Percentiles rank a stretch among this genome's conserved stretches.
These are phyloP conservation scores for Coreoperca whiteheadi DNA, from an alignment of 2,113 vertebrate species.

Conservation along the genomic window DNA sequence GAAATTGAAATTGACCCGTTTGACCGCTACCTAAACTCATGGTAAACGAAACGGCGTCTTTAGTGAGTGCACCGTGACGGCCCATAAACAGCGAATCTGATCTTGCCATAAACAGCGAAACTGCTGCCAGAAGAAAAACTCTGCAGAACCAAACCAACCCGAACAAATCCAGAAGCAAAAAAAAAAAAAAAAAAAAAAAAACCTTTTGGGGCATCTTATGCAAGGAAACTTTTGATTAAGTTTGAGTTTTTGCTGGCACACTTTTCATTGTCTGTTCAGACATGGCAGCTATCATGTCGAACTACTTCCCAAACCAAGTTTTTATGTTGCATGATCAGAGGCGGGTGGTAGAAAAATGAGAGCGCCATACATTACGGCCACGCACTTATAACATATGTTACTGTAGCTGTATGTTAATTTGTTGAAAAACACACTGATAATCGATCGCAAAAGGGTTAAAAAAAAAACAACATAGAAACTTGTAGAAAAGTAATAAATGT, in stretches of 20 bases:
- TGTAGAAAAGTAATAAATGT: not conserved
- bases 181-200: no score
- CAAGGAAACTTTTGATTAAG: conserved; percentile 35
- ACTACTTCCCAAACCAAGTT: conserved; percentile 6
- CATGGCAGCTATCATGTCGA: conserved; percentile 2
- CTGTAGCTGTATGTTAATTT: not conserved
- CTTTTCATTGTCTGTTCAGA: conserved; percentile 20
- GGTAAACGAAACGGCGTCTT: conserved; percentile 69
- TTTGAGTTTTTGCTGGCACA: not conserved
- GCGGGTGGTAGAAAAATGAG: not conserved
- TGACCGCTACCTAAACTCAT: conserved; percentile 67
- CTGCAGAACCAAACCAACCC: conserved; percentile 7
- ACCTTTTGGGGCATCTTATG: not conserved
- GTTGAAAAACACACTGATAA: no score
- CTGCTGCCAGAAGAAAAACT: conserved; percentile 45
- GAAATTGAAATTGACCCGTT: conserved; percentile 61
- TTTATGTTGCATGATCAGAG: not conserved
- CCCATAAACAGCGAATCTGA: conserved; percentile 58
- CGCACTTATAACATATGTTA: not conserved
- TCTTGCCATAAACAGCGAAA: conserved; percentile 53
- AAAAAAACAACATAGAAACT: not conserved
- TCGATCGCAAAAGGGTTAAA: not conserved
- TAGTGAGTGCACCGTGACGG: conserved; percentile 54
- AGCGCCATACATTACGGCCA: not conserved
- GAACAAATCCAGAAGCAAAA: conserved; percentile 3